These are phyloP conservation scores for Perizoma flavofasciatum DNA, from an alignment of 2,888 invertebrate species.

Conservation along the genomic window DNA sequence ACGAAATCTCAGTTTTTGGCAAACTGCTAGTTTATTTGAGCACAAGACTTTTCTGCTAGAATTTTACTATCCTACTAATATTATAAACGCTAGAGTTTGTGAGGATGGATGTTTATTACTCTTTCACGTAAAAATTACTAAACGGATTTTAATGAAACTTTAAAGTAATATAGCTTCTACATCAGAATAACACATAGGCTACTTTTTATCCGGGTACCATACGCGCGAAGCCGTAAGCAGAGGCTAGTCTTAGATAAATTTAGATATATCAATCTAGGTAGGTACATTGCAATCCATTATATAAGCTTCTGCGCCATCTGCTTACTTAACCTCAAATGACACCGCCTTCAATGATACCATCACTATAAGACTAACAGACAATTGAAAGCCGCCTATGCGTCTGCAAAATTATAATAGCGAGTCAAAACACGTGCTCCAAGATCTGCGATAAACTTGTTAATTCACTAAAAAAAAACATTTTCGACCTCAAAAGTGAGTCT, in stretches of 20 bases:
- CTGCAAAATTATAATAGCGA: slow-evolving; percentile 64
- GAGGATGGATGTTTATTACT: too few relatives aligned
- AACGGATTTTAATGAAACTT: too few relatives aligned
- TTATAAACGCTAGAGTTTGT: too few relatives aligned
- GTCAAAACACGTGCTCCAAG: slow-evolving; percentile 75
- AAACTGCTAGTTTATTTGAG: too few relatives aligned
- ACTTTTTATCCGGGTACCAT: too few relatives aligned
- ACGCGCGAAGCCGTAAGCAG: too few relatives aligned
- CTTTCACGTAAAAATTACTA: too few relatives aligned
- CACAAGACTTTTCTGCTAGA: not conserved
- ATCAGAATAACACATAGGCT: too few relatives aligned
- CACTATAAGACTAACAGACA: slow-evolving; percentile 56
- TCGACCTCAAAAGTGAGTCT: slow-evolving; percentile 72
- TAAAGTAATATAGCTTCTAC: too few relatives aligned
- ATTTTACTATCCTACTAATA: too few relatives aligned
- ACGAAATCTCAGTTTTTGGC: too few relatives aligned
- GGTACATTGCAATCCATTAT: slow-evolving; percentile 23
- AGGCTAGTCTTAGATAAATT: too few relatives aligned
- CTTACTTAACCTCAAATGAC: slow-evolving; percentile 55
- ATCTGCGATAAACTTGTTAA: slow-evolving; percentile 64
- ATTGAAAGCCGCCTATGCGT: slow-evolving; percentile 57
- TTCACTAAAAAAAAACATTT: slow-evolving; percentile 64
- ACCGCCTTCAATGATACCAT: slow-evolving; percentile 48
- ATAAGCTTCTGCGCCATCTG: slow-evolving; percentile 42
- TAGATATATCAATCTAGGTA: slow-evolving; percentile 19